Evolutionary conservation across 1,140 invertebrate genomes (phyloP), one percentile per base, ranked within the genome.

Genomic region (Drosophila pectinifera): DNA sequence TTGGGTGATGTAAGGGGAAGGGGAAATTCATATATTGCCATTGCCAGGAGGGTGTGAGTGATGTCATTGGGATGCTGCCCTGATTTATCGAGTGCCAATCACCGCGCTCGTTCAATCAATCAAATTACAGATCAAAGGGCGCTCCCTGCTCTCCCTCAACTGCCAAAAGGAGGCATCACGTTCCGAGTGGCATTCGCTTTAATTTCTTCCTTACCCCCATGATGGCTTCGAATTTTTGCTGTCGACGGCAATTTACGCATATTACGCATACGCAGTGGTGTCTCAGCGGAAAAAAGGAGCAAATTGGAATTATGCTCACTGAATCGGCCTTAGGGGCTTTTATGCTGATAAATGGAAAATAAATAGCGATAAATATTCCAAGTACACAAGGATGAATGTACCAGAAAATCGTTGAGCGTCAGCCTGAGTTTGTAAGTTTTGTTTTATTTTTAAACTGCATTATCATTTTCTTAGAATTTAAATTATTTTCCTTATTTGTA

Each of bases 121-220:
- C 82, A 86, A 78, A 86, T 78, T 63, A 72, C 49, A 68, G 58
- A 79, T 86, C 82, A 86, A 86, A 79, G 83, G 63, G 38, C 54
- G 18, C 18, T 11, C 49, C 56, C 13, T 14, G n/a, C n/a, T n/a
- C n/a, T n/a, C n/a, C n/a, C n/a, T n/a, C 4, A 18, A 51, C 28
- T 67, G 26, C n/a, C 24, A 20, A 16, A 34, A 49, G 61, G 22
- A 64, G 56, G 24, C 11, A n/a, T 61, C 63, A 51, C 51, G 51
- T 56, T 24, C 38, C 34, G 11, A 38, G n/a, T 34, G 65, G 42
- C 68, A 57, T 56, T 55, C 3, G n/a, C 18, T 34, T 56, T 69
- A 68, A 68, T 65, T 64, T 68, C 57, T 36, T 24, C 18, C 16
- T 13, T 59, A 24, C 31, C 39, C 57, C 34, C 63, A 34, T 18